Base-by-base conservation (phyloP, 2,888 invertebrate genomes). In the Callyntrura sp. region DNA sequence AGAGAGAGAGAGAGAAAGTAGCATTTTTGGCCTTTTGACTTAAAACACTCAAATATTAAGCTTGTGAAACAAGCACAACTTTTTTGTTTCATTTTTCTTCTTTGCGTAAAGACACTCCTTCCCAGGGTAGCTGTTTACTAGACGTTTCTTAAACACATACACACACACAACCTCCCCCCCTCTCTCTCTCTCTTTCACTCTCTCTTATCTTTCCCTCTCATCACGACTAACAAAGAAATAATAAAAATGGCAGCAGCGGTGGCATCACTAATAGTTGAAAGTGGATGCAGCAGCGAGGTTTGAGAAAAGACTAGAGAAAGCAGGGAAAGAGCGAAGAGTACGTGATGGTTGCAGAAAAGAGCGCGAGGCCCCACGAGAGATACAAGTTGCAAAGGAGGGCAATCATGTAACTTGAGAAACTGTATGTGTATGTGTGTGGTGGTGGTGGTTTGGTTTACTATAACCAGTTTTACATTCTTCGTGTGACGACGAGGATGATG, bases 41-140 rank as follows among this genome's bases (percentile, higher is more conserved):
- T 79, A 17, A 28, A 23, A 79, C 17, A 55, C 55, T 14, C 51
- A 51, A 51, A 35, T 35, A 35, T 35, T n/a, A 62, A 62, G 81
- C 62, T 62, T 68, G 9, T 68, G 45, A 48, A 28, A 48, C 35
- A 83, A 73, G 35, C 35, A 2, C 35, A 73, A 55, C 17, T 85
- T 25, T 73, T 43, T 85, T 73, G n/a, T 83, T 9, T 65, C 81
- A n/a, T 35, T 25, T 60, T 20, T 73, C 55, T 85, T 14, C 45
- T 4, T 48, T 65, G 2, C 6, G 35, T 35, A 35, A 6, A 35
- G 60, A 20, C 60, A 6, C 6, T 35, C 6, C 45, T 73, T 87
- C 87, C 87, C 81, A 20, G 70, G 87, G 45, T 28, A 87, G 87
- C 68, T 68, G 70, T 87, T 87, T 81, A 68, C 23, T 73, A 28